These are phyloP conservation scores for Mycogona germanica DNA, from an alignment of 2,888 invertebrate genomes.

Conservation along the genomic window DNA sequence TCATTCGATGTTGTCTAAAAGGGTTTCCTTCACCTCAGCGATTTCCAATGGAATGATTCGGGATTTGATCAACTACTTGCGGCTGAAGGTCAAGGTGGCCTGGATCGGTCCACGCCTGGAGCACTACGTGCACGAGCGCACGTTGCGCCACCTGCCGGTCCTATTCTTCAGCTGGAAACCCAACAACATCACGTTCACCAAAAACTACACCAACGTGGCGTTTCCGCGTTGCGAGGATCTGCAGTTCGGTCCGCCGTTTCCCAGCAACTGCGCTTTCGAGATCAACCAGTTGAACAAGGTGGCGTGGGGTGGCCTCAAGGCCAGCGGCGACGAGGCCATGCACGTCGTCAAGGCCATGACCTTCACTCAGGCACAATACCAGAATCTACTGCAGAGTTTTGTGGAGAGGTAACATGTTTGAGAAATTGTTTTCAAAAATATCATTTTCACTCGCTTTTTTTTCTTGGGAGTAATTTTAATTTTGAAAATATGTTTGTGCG, in stretches of 20 bases:
- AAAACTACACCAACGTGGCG: conserved; percentile 44
- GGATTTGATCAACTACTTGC: conserved; percentile 46
- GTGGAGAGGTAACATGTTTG: conserved; percentile 9
- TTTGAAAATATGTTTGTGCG: conserved; percentile 4
- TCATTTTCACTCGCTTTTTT: background rate
- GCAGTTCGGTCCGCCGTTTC: conserved; percentile 18
- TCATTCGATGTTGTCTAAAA: background rate
- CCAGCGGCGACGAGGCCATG: conserved; percentile 38
- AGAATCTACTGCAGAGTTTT: conserved; percentile 35
- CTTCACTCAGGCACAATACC: conserved; percentile 43
- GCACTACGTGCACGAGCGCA: conserved; percentile 29
- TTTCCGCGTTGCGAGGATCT: conserved; percentile 49
- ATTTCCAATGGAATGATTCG: conserved; percentile 19
- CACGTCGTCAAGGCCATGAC: conserved; percentile 30
- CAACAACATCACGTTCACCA: conserved; percentile 35
- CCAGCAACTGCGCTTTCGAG: conserved; percentile 50
- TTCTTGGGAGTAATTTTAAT: background rate
- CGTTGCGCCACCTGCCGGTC: conserved; percentile 35
- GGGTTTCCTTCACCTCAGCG: conserved; percentile 4
- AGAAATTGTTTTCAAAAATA: background rate
- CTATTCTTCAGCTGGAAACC: conserved; percentile 56
- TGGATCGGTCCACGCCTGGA: conserved; percentile 52
- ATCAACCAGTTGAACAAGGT: conserved; percentile 53
- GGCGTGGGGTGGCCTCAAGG: conserved; percentile 45
- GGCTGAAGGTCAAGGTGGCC: conserved; percentile 49